Evolutionary conservation across 2,797 vertebrate genomes (phyloP).

Genomic region (Pelobates cultripes): DNA sequence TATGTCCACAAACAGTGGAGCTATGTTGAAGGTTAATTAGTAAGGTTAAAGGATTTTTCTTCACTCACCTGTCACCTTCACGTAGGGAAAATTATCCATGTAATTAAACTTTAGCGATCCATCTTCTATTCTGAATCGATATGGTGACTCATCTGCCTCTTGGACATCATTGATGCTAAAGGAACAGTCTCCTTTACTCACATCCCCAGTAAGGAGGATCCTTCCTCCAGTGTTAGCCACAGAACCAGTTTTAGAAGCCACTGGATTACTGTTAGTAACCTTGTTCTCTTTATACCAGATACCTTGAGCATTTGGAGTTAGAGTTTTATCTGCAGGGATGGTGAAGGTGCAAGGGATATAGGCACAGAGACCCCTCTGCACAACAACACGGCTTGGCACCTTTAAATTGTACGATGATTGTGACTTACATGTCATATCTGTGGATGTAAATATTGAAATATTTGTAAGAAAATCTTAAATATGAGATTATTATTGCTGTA

Average conservation of each 20-base stretch:
- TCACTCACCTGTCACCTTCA: constrained; percentile 13
- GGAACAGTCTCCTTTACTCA: constrained; percentile 22
- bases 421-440: not conserved
- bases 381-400: not conserved
- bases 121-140: constrained; percentile 25
- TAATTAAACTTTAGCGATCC: not conserved
- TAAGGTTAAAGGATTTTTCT: too few relatives aligned
- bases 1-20: too few relatives aligned
- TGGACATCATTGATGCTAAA: constrained; percentile 15
- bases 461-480: not conserved
- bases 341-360: constrained; percentile 20
- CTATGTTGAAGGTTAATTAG: too few relatives aligned
- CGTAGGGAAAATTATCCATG: rapidly evolving
- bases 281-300: not conserved
- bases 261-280: rapidly evolving
- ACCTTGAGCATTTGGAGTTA: not conserved
- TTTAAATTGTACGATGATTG: not conserved
- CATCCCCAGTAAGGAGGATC: constrained; percentile 15
- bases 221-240: not conserved
- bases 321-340: not conserved
- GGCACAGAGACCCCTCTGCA: constrained; percentile 22
- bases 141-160: not conserved
- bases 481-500: too few relatives aligned
- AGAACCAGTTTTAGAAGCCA: not conserved
- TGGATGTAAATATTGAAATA: not conserved